These are phyloP conservation scores for Ctena decussata DNA, from an alignment of 2,888 invertebrate species.

Conservation along the genomic window DNA sequence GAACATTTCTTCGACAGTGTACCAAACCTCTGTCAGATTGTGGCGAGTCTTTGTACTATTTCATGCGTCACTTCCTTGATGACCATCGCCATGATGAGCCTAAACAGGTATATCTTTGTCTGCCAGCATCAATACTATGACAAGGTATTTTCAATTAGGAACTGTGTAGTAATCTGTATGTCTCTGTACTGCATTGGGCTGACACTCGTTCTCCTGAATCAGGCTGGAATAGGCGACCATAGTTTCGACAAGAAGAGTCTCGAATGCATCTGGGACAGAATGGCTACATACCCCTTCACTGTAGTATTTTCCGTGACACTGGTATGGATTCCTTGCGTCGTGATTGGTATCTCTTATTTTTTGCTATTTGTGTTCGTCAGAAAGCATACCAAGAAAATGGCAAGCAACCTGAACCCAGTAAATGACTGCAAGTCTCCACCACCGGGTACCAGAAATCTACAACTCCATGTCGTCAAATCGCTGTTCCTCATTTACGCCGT, in stretches of 20 bases:
- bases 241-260: constrained; percentile 68
- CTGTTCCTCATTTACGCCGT: constrained; percentile 77
- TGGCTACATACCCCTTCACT: constrained; percentile 67
- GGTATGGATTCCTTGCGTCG: constrained; percentile 67
- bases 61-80: constrained; percentile 73
- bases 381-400: constrained; percentile 20
- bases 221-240: constrained; percentile 68
- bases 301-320: constrained; percentile 67
- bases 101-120: constrained; percentile 74
- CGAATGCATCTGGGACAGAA: constrained; percentile 75
- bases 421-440: neutral
- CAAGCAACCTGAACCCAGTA: neutral
- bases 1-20: constrained; percentile 62
- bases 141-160: constrained; percentile 57
- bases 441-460: neutral
- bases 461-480: constrained; percentile 66
- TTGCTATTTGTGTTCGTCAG: constrained; percentile 41
- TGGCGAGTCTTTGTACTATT: constrained; percentile 73
- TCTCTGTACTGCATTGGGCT: constrained; percentile 63
- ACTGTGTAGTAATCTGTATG: constrained; percentile 61
- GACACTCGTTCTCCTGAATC: constrained; percentile 58
- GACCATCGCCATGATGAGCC: constrained; percentile 70
- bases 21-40: constrained; percentile 65
- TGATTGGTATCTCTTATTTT: constrained; percentile 63
- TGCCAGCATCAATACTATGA: constrained; percentile 61